Conservation (phyloP, 2,113 vertebrate genomes). For the Pseudolaguvia tuberculata region DNA sequence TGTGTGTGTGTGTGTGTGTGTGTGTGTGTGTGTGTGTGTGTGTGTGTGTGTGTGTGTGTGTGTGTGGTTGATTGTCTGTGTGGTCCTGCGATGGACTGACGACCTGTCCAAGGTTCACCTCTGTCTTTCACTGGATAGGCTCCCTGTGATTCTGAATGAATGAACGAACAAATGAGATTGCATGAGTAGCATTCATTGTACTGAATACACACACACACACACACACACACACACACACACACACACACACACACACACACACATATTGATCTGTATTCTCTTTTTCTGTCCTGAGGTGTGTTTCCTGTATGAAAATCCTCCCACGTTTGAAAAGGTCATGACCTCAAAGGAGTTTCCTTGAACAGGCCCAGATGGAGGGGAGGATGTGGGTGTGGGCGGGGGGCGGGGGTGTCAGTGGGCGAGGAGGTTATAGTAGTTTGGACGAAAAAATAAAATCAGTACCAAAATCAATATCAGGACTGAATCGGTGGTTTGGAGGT, state of each 20-base stretch:
- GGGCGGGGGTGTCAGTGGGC: not conserved
- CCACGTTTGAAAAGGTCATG: constrained; percentile 15
- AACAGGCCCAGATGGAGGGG: constrained; percentile 47
- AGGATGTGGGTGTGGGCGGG: not conserved
- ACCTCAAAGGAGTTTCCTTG: constrained; percentile 30
- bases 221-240: constrained; percentile 2
- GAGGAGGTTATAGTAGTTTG: not conserved
- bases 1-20: no score
- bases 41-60: no score
- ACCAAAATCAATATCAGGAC: not conserved
- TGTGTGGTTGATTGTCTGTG: no score
- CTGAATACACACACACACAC: no score
- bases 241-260: not conserved
- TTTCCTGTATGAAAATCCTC: constrained; percentile 30
- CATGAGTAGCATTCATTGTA: no score
- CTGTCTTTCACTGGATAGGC: no score
- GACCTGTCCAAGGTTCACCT: no score
- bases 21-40: constrained; percentile 19
- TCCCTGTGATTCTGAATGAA: no score
- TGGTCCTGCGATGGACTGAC: no score
- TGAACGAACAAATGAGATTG: no score
- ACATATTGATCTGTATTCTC: constrained; percentile 29
- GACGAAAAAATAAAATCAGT: not conserved
- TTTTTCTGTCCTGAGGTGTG: constrained; percentile 6
- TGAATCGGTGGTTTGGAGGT: not conserved